Base-by-base conservation (phyloP, 2,797 vertebrate species). In the Heteromormyrus szaboi region DNA sequence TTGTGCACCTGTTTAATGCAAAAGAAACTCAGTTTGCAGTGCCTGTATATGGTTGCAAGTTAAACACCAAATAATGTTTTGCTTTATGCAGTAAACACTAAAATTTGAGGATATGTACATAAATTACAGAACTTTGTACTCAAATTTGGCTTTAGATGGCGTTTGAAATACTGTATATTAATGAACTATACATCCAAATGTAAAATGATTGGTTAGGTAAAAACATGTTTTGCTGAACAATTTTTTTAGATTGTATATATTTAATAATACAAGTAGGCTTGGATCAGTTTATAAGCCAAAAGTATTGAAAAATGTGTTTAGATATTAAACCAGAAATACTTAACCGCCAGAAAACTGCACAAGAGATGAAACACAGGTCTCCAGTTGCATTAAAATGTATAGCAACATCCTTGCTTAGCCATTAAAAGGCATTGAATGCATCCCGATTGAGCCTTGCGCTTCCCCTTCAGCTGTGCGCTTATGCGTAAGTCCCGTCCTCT, bases 401-500 rank as follows among this genome's bases (percentile, higher is more conserved):
- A 76, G 53, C 25, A 88, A 56, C 76, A 9, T 76, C 72, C 41
- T 89, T 41, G 22, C 33, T 25, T 62, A 48, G 22, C 8, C 22
- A 22, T 85, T 85, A 25, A 29, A 86, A 50, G 65, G 14, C 25
- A n/a, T 51, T 62, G 14, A 86, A 89, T 50, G 37, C 48, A 44
- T 19, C 72, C 12, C 33, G 9, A 89, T 86, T 90, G 86, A 86
- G 5, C 37, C 79, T 90, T 33, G 29, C 76, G 59, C 89, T 85
- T 85, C 25, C 88, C 53, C 83, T 88, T 85, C 81, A 0, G 89
- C 89, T 12, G 14, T 25, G 89, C 91, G 90, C 22, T 92, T 91
- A 92, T 93, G 88, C 92, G 93, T 93, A 92, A 93, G 90, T 93
- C 87, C 94, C 93, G 85, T 88, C 88, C 91, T 56, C 88, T 90